Evolutionary conservation across 2,113 vertebrate genomes (phyloP), one percentile per base, ranked within the genome.

Genomic region (Macaca mulatta): DNA sequence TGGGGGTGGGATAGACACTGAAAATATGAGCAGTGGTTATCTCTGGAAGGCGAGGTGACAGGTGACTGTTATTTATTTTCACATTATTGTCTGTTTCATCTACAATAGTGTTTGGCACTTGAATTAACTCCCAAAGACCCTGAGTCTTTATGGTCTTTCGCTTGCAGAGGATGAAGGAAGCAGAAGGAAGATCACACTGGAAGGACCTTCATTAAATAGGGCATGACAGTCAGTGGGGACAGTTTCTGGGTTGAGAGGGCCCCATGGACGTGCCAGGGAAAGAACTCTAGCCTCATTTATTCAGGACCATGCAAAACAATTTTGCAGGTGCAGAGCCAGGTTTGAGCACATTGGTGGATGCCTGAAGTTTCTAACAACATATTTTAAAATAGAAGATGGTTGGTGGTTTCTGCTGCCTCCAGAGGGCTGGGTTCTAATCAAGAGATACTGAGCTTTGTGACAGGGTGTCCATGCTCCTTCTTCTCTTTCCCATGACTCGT

Each of bases 261-360:
- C 27, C 55, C 27, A 0, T 0, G 5, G 43, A 50, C 0, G 2
- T 5, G 14, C 69, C 55, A 22, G 25, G 69, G 40, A 77, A 75
- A 45, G 32, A 8, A 4, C 30, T n/a, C 13, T 6, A 57, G 57
- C 35, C 52, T 43, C 0, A 0, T 27, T 1, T 20, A 16, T 17
- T 16, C 27, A 17, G 0, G 3, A 84, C 1, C 0, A 0, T 4
- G 70, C 57, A 85, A 43, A 70, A 43, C 4, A 0, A 5, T 14
- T 45, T 55, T 69, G 72, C 4, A 5, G 61, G 48, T 2, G 0
- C 43, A 64, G 16, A 25, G 18, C 23, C 83, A 32, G 32, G 18
- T 74, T 23, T 81, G 50, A 86, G 67, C 45, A 25, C 67, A 27
- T 18, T 25, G 27, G 22, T n/a, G 64, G 50, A 14, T 4, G 3